Base-by-base conservation (phyloP, 2,797 vertebrate genomes). In the Huso huso region DNA sequence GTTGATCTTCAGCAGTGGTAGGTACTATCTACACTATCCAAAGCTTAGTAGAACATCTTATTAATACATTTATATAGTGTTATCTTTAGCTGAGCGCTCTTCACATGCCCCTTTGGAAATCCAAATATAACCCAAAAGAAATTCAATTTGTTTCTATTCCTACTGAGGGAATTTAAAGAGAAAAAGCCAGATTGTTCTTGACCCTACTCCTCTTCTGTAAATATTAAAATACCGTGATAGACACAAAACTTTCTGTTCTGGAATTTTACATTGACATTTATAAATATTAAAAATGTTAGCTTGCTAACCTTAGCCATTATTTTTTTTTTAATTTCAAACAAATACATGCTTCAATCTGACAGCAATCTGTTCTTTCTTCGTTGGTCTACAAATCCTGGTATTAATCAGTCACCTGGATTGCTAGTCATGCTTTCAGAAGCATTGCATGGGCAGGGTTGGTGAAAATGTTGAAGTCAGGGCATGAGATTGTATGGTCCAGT, bases 211-310 rank as follows among this genome's bases (percentile, higher is more conserved):
- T 62, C 48, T 62, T 62, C 61, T 62, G 61, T 62, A 62, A 62
- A 62, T 62, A 62, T 62, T 23, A n/a, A 23, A 62, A 18, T 18
- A 18, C 9, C 23, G 61, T 48, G 48, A 48, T 62, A 37, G 61
- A 18, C 10, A 18, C 61, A 18, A 48, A 62, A 62, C 55, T 62
- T 62, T 62, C 61, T 37, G 8, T 62, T 62, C 61, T 62, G 61
- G 61, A 62, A 62, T 62, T 10, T 10, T 62, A 18, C 18, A 18
- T 37, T 62, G 61, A 62, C 61, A 62, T 62, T 62, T 62, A 62
- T n/a, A 5, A 10, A 62, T 62, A 62, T 62, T 62, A 62, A 62
- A 62, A 62, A 15, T 8, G 15, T 62, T 8, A 62, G 7, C 61
- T 18, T 62, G 2, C 61, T 62, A 62, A 62, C 23, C 61, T 37